A percentile compares a stretch with the other conserved stretches of the same genome.
Conservation (phyloP, 2,113 vertebrate species). For the Pheucticus melanocephalus region DNA sequence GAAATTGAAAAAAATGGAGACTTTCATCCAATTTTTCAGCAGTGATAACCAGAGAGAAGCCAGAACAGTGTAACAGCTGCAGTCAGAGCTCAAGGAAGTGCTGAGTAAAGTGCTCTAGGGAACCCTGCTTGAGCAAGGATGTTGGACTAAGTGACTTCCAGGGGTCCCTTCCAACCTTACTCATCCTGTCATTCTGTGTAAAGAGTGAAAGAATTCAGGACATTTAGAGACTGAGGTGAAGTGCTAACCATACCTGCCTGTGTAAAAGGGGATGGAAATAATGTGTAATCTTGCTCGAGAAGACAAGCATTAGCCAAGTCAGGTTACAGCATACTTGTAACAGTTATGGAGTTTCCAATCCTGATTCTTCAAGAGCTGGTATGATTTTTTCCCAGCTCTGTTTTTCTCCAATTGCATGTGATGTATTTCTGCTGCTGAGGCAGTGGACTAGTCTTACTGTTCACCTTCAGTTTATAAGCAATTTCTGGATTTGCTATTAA, state of each 20-base stretch:
- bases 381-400: background rate
- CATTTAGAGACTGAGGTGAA: background rate
- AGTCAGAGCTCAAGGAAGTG: background rate
- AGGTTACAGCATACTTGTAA: background rate
- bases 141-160: background rate
- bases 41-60: background rate
- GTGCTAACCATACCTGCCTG: background rate
- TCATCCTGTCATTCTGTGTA: background rate
- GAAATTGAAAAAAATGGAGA: background rate
- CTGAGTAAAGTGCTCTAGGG: background rate
- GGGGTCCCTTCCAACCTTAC: background rate
- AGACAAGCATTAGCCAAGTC: background rate
- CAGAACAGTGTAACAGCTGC: background rate
- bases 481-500: background rate
- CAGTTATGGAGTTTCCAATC: background rate
- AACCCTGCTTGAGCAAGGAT: background rate
- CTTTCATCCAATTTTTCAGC: background rate
- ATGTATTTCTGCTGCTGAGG: background rate
- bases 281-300: background rate
- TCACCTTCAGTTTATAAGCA: background rate
- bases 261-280: background rate
- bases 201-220: background rate
- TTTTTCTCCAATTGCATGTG: background rate
- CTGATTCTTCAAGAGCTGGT: background rate
- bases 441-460: background rate